Evolutionary conservation across 2,888 invertebrate genomes (phyloP), one percentile per base, ranked within the genome.

Genomic region (Dolichomitus sp.): DNA sequence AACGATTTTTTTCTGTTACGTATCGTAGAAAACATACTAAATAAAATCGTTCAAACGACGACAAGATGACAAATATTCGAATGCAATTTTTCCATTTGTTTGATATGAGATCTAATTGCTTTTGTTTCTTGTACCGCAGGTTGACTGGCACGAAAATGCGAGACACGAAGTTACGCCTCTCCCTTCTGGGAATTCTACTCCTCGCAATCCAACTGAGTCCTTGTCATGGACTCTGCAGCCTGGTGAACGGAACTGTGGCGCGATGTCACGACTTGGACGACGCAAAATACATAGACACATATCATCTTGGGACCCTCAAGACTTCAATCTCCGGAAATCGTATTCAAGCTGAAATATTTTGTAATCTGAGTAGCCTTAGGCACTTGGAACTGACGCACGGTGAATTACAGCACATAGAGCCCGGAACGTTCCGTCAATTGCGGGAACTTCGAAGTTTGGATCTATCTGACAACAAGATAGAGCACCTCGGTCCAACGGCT

Each of bases 361-460:
- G 50, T 0, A 95, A 95, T 85, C 93, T 96, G 65, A 95, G 95
- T 40, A 95, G 95, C 92, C 92, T 96, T 50, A 95, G 95, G 65
- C 95, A 95, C 52, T 93, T 96, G 85, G 96, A 96, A 91, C 92
- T 96, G 42, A 96, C 96, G 1, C 94, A 95, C 63, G 96, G 96
- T 87, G 94, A 95, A 59, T 94, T 96, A 65, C 94, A 95, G 70
- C 94, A 94, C 81, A 92, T 96, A 42, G 86, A 91, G 12, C 95
- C 95, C 1, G 95, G 95, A 86, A 94, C 95, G 87, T 95, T 96
- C 76, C 91, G 93, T 37, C 95, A 95, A 77, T 94, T 96, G 70
- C 95, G 94, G 82, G 95, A 95, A 90, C 93, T 95, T 69, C 94
- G 95, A 12, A 95, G 95, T 88, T 92, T 96, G 9, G 95, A 95